Percentiles rank a stretch among this genome's conserved stretches.
phyloP scores from a whole-genome alignment of 2,888 invertebrate species.

The Synanthedon andrenaeformis region DNA sequence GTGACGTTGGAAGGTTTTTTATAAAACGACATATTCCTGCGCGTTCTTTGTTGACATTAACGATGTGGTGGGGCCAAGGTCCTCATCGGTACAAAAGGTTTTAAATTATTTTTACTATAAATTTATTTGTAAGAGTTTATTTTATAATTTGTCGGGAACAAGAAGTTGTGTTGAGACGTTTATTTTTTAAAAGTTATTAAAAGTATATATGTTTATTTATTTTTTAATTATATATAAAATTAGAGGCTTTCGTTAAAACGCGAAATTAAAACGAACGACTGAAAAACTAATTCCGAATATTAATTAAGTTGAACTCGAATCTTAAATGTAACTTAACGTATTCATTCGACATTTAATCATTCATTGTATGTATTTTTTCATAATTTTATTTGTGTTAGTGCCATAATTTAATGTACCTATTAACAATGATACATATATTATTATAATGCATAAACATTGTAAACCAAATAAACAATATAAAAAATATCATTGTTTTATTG shows the following conservation, averaged over 20 bases:
- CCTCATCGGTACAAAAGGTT: constrained; percentile 61
- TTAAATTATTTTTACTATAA: constrained; percentile 49
- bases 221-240: constrained; percentile 47
- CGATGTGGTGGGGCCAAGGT: constrained; percentile 43
- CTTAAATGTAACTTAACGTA: constrained; percentile 19
- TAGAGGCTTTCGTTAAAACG: constrained; percentile 48
- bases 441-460: constrained; percentile 67
- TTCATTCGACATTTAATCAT: constrained; percentile 48
- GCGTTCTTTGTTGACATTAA: constrained; percentile 43
- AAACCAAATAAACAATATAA: constrained; percentile 66
- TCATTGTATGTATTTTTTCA: constrained; percentile 52
- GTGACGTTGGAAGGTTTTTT: constrained; percentile 51
- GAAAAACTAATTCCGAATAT: constrained; percentile 65
- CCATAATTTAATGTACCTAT: constrained; percentile 64
- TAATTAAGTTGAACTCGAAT: constrained; percentile 42
- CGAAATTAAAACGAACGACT: constrained; percentile 66
- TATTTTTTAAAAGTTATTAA: constrained; percentile 44
- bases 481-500: constrained; percentile 39
- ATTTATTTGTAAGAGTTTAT: constrained; percentile 38
- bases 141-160: constrained; percentile 65
- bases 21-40: constrained; percentile 57
- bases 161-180: constrained; percentile 55
- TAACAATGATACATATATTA: constrained; percentile 65
- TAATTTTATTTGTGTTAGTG: constrained; percentile 63
- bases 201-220: no score